Percentiles rank a stretch among this genome's conserved stretches.
Conservation (phyloP, 2,113 vertebrate species). For the Pristiophorus japonicus region DNA sequence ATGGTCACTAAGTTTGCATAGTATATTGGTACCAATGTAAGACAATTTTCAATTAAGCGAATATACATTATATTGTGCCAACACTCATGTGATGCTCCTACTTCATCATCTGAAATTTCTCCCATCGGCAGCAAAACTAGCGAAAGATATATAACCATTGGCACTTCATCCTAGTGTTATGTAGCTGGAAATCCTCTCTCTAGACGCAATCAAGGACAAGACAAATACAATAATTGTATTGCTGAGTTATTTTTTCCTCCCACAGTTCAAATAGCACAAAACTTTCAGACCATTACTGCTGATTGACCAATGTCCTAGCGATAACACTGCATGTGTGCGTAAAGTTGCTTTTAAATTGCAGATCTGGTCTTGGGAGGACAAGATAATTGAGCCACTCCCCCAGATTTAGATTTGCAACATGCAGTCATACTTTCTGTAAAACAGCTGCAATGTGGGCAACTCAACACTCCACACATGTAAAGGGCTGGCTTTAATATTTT, state of each 20-base stretch:
- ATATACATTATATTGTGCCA: background rate
- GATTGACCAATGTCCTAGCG: background rate
- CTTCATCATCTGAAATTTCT: background rate
- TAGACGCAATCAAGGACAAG: background rate
- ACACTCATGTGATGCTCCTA: background rate
- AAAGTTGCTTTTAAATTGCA: background rate
- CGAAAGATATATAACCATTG: background rate
- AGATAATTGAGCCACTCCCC: background rate
- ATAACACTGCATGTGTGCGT: background rate
- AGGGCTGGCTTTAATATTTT: background rate
- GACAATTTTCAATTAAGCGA: background rate
- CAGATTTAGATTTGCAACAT: background rate
- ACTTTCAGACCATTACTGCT: background rate
- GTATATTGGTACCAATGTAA: background rate
- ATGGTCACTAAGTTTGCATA: background rate
- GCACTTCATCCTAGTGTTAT: background rate
- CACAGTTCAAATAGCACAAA: background rate
- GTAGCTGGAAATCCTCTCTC: background rate
- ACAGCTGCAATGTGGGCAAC: background rate
- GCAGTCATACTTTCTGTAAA: background rate
- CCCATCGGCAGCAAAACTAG: background rate
- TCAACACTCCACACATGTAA: background rate
- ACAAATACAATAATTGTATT: background rate
- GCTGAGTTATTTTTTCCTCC: background rate
- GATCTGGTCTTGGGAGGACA: background rate